Percentiles rank a stretch among this genome's conserved stretches.
Conservation (phyloP, 2,888 invertebrate species). For the Macrophya annulata region DNA sequence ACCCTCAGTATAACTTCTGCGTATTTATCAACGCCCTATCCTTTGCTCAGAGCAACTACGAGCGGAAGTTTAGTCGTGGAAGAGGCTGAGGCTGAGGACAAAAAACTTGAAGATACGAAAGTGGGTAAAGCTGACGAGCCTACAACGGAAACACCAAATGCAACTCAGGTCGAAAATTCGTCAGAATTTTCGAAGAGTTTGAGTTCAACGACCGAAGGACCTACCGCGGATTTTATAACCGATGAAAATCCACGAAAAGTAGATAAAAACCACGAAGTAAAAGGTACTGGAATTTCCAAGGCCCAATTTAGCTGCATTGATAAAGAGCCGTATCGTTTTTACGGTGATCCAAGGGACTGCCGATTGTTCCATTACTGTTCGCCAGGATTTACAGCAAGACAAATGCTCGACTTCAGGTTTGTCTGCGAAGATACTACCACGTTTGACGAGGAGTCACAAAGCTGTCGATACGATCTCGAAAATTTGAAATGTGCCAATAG, state of each 20-base stretch:
- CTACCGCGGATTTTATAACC: constrained; percentile 58
- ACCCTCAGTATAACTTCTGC: neutral
- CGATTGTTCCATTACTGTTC: constrained; percentile 84
- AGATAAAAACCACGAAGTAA: constrained; percentile 58
- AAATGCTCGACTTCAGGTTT: constrained; percentile 83
- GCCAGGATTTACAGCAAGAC: constrained; percentile 81
- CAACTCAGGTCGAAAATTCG: neutral
- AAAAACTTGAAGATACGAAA: neutral
- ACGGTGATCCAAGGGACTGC: constrained; percentile 83
- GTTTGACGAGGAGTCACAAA: constrained; percentile 81
- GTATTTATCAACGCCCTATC: constrained; percentile 61
- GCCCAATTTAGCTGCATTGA: constrained; percentile 82
- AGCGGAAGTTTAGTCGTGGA: constrained; percentile 12
- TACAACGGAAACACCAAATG: constrained; percentile 34
- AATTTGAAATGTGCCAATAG: constrained; percentile 72
- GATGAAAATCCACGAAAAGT: constrained; percentile 45
- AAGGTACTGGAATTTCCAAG: constrained; percentile 61
- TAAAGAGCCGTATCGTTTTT: constrained; percentile 81
- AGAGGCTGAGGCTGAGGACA: neutral
- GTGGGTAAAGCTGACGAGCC: neutral
- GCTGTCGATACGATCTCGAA: constrained; percentile 77
- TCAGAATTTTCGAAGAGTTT: neutral
- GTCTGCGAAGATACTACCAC: constrained; percentile 83
- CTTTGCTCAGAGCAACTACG: constrained; percentile 60
- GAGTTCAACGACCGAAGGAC: constrained; percentile 56